Evolutionary conservation across 2,888 invertebrate species (phyloP).

Genomic region (Drosophila paranaensis): DNA sequence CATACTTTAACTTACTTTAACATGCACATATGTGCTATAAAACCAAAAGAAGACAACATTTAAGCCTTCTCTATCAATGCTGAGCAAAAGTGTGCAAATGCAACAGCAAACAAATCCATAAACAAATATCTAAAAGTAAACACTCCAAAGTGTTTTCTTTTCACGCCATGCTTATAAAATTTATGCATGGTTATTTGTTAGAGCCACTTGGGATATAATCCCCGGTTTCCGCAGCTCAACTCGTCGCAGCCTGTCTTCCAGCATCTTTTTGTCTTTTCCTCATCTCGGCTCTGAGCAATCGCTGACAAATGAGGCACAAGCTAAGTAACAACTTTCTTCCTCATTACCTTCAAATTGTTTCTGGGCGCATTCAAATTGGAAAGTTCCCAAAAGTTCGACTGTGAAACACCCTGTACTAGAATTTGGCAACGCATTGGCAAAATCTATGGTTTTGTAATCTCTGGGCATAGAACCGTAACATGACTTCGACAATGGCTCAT

Average conservation of each 20-base stretch:
- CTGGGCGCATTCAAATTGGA: conserved; percentile 43
- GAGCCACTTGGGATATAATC: conserved; percentile 64
- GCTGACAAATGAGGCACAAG: conserved; percentile 80
- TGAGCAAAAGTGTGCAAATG: conserved; percentile 12
- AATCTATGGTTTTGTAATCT: neutral
- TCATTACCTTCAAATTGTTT: conserved; percentile 80
- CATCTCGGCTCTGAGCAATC: conserved; percentile 54
- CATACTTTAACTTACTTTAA: conserved; percentile 2
- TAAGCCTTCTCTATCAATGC: conserved; percentile 9
- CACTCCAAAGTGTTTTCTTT: conserved; percentile 48
- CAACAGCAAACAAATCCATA: conserved; percentile 34
- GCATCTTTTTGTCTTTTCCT: conserved; percentile 4
- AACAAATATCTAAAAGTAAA: conserved; percentile 56
- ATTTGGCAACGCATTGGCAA: neutral
- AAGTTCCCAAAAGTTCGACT: neutral
- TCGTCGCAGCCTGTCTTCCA: neutral
- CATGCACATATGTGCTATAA: neutral
- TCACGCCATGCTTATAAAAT: conserved; percentile 64
- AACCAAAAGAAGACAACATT: neutral
- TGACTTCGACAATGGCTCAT: neutral
- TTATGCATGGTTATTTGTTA: conserved; percentile 71
- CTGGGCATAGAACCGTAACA: neutral
- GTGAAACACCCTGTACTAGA: neutral
- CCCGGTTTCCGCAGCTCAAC: conserved; percentile 10
- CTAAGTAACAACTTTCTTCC: conserved; percentile 80